These are phyloP conservation scores for Rhizoglyphus robini DNA, from an alignment of 1,140 invertebrate genomes.

Conservation along the genomic window DNA sequence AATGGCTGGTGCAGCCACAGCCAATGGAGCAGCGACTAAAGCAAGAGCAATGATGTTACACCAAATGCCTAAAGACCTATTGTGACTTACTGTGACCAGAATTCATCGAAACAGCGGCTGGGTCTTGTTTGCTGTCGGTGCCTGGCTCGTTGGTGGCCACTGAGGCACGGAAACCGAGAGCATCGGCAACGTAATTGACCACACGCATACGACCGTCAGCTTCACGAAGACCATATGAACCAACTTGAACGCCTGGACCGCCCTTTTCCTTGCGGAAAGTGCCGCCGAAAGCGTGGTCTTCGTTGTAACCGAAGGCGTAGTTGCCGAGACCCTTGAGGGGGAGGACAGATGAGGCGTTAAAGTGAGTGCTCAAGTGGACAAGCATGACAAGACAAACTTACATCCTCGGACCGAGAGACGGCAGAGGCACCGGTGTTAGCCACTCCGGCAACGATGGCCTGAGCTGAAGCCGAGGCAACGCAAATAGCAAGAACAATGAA, in stretches of 20 bases:
- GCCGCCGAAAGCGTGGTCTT: slow-evolving; percentile 30
- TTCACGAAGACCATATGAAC: slow-evolving; percentile 27
- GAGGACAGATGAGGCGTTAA: not conserved
- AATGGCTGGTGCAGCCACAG: no score
- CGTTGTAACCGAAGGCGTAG: slow-evolving; percentile 30
- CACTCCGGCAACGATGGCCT: slow-evolving; percentile 20
- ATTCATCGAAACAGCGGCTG: slow-evolving; percentile 24
- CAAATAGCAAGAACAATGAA: slow-evolving; percentile 9
- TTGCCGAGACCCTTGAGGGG: slow-evolving; percentile 25
- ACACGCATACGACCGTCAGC: slow-evolving; percentile 26
- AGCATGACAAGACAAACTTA: slow-evolving; percentile 20
- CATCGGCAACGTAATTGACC: slow-evolving; percentile 31
- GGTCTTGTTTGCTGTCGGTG: slow-evolving; percentile 23
- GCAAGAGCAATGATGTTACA: slow-evolving; percentile 21
- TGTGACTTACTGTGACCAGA: no score
- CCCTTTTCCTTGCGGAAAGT: slow-evolving; percentile 26
- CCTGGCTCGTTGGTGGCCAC: slow-evolving; percentile 26
- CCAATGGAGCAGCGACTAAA: not conserved
- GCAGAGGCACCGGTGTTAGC: slow-evolving; percentile 25
- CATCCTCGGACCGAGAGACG: slow-evolving; percentile 27
- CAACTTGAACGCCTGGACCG: slow-evolving; percentile 22
- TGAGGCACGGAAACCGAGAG: slow-evolving; percentile 28
- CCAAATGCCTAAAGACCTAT: no score
- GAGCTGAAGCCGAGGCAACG: slow-evolving; percentile 31
- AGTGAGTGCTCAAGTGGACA: not conserved